These are phyloP conservation scores for Latrodectus hesperus DNA, from an alignment of 2,888 invertebrate species.

Conservation along the genomic window DNA sequence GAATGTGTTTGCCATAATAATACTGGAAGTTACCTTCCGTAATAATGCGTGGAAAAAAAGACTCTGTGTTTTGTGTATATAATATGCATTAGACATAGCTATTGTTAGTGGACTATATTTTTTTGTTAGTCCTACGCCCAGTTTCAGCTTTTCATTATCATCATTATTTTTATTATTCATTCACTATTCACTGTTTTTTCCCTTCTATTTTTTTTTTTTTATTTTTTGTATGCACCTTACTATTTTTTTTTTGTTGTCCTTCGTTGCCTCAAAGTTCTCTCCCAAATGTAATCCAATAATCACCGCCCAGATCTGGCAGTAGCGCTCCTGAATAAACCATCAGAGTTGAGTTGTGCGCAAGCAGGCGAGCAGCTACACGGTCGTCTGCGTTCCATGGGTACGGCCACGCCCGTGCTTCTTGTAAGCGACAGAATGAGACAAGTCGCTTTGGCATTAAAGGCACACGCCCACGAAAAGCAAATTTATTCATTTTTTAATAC, in stretches of 20 bases:
- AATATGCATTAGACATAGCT: slow-evolving; percentile 65
- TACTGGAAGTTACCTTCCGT: slow-evolving; percentile 24
- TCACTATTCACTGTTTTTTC: slow-evolving; percentile 22
- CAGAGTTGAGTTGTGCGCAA: slow-evolving; percentile 50
- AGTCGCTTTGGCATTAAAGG: slow-evolving; percentile 38
- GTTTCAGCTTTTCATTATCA: slow-evolving; percentile 51
- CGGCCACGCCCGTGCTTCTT: slow-evolving; percentile 12
- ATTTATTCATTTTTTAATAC: slow-evolving; percentile 19
- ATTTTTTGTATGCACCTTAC: neutral
- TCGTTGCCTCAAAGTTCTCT: slow-evolving; percentile 1
- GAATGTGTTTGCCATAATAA: slow-evolving; percentile 53
- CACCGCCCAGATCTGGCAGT: slow-evolving; percentile 44
- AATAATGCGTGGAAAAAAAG: slow-evolving; percentile 46
- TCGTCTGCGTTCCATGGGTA: slow-evolving; percentile 20
- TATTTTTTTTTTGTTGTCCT: slow-evolving; percentile 8
- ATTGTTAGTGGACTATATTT: slow-evolving; percentile 45
- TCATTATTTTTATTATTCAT: slow-evolving; percentile 64
- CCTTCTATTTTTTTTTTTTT: slow-evolving; percentile 9
- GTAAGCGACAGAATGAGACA: slow-evolving; percentile 30
- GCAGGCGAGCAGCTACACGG: slow-evolving; percentile 50
- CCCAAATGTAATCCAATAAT: slow-evolving; percentile 66
- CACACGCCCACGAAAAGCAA: slow-evolving; percentile 40
- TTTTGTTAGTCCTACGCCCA: slow-evolving; percentile 25
- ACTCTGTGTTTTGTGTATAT: slow-evolving; percentile 46
- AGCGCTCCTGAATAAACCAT: slow-evolving; percentile 65